These are phyloP conservation scores for Geopemphigus sp. DNA, from an alignment of 1,140 invertebrate species.

Conservation along the genomic window DNA sequence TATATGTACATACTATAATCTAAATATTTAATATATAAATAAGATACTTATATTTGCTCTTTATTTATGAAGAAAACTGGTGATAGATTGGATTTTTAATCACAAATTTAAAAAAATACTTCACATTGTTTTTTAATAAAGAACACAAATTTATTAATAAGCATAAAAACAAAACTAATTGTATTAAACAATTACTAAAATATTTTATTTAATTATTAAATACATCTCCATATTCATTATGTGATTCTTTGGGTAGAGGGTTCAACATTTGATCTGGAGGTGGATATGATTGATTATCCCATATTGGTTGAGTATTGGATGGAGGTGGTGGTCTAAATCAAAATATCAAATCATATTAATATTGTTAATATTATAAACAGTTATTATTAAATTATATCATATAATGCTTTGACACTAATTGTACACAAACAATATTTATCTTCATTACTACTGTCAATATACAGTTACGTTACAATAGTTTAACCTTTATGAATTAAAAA, in stretches of 20 bases:
- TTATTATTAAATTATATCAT: too few relatives aligned
- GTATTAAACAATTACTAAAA: background rate
- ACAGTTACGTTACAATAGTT: too few relatives aligned
- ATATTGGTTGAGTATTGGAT: conserved; percentile 25
- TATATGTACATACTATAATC: too few relatives aligned
- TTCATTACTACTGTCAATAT: too few relatives aligned
- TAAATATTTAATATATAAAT: too few relatives aligned
- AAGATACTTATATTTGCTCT: too few relatives aligned
- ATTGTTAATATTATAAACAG: background rate
- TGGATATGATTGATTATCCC: conserved; percentile 19
- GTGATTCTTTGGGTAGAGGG: background rate
- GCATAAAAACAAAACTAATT: conserved; percentile 24
- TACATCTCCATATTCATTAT: conserved; percentile 40
- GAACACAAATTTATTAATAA: conserved; percentile 7
- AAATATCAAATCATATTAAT: background rate
- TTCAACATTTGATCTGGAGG: background rate
- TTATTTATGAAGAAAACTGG: too few relatives aligned
- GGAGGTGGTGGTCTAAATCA: conserved; percentile 10
- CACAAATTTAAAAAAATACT: too few relatives aligned
- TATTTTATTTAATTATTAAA: background rate
- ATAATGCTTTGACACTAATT: too few relatives aligned
- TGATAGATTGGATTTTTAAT: too few relatives aligned
- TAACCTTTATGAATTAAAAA: too few relatives aligned
- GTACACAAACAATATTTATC: too few relatives aligned
- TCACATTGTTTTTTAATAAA: background rate